phyloP scores from a whole-genome alignment of 2,797 vertebrate genomes.

The Thripadectes ignobilis region DNA sequence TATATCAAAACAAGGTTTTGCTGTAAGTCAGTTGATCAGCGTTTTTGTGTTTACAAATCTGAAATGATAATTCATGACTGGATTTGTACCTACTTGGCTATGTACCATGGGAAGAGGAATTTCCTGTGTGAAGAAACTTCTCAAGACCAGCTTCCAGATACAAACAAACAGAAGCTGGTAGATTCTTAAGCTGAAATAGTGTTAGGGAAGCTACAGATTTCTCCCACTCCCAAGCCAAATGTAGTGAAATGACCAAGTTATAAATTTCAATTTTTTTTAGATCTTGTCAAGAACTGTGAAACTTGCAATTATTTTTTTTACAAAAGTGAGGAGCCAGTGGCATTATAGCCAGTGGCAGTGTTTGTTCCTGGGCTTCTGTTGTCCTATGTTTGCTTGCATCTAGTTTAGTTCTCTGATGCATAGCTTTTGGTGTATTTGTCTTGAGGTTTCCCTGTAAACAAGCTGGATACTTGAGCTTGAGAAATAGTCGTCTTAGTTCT shows the following conservation, averaged over 20 bases:
- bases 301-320: not conserved
- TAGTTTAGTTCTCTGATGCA: not conserved
- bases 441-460: not conserved
- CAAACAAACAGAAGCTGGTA: not conserved
- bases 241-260: not conserved
- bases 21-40: not conserved
- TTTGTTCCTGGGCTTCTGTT: not conserved
- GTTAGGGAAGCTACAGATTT: not conserved
- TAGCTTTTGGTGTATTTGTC: not conserved
- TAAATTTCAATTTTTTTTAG: not conserved
- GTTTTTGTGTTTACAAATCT: not conserved
- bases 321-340: not conserved
- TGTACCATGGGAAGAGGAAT: not conserved
- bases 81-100: not conserved
- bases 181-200: not conserved
- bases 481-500: not conserved
- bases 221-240: not conserved
- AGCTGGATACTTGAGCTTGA: not conserved
- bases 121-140: not conserved
- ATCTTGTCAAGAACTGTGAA: not conserved
- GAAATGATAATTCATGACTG: not conserved
- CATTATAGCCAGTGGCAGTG: not conserved
- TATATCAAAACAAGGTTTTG: not conserved
- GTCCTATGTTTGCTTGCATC: not conserved
- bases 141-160: not conserved